Evolutionary conservation across 2,797 vertebrate genomes (phyloP), one percentile per base, ranked within the genome.

Genomic region (Danionella dracula): DNA sequence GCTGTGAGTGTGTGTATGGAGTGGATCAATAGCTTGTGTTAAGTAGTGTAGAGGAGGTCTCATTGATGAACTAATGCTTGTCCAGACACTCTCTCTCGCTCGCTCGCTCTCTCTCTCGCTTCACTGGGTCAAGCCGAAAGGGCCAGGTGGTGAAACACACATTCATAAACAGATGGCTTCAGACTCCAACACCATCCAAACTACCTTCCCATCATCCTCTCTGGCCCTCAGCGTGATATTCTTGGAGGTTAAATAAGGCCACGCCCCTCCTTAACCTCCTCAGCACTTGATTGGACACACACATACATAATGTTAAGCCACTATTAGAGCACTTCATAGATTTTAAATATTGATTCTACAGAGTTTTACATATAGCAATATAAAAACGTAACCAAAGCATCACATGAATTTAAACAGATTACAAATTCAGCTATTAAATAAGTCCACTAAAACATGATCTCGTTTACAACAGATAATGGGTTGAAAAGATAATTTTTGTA

Each of bases 11-110:
- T 74, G 56, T 61, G 67, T 59, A 40, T 70, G 54, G 19, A 55
- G 31, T 74, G 54, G 85, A 90, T 90, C 88, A 86, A 90, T 89
- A 87, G 79, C 71, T 80, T 85, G 88, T 91, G 91, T 91, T 91
- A 91, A 91, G 88, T 89, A 86, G 84, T 79, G 77, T 83, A 86
- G 86, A 86, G 85, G 84, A 84, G 82, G 72, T 84, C 85, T 82
- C 85, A 90, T 88, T 88, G 86, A 90, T 86, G 85, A 87, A 82
- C 86, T 86, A 88, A 87, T 86, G 84, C 87, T 77, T 85, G 83
- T 86, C 84, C 81, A 82, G 87, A 71, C 51, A 35, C 37, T 62
- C 35, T 76, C 56, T 62, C 58, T 68, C 44, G 65, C 45, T 46
- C 56, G 32, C 44, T 45, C 70, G 37, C 45, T 41, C 31, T 54